These are phyloP conservation scores for Arctocebus calabarensis DNA, from an alignment of 2,797 vertebrate species.

Conservation along the genomic window DNA sequence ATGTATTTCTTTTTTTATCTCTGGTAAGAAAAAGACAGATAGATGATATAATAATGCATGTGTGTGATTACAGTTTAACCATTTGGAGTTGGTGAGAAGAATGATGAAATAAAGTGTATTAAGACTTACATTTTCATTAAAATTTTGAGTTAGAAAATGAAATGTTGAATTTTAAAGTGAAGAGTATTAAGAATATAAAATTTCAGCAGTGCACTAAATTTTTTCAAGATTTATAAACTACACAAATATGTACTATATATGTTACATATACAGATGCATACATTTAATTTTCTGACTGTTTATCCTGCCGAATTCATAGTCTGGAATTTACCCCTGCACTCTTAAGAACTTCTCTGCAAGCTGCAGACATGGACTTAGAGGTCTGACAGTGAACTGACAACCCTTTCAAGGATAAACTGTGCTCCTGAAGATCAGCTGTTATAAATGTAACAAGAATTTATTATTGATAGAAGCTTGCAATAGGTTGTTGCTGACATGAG, in stretches of 20 bases:
- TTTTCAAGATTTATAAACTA: slow-evolving; percentile 43
- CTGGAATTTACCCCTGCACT: not conserved
- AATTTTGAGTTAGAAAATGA: slow-evolving; percentile 31
- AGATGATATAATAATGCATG: not conserved
- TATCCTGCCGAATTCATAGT: slow-evolving; percentile 51
- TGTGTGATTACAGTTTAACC: not conserved
- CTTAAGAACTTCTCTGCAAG: not conserved
- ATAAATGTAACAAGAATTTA: slow-evolving; percentile 31
- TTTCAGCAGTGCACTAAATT: not conserved
- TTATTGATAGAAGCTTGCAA: slow-evolving; percentile 19
- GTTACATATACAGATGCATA: too few species aligned
- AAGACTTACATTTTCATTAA: not conserved
- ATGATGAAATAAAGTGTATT: not conserved
- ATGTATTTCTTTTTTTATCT: slow-evolving; percentile 4
- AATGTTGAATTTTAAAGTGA: not conserved
- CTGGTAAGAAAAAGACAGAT: slow-evolving; percentile 20
- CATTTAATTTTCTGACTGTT: slow-evolving; percentile 49
- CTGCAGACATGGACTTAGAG: slow-evolving; percentile 45
- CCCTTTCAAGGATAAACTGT: not conserved
- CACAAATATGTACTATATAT: not conserved
- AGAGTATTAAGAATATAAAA: not conserved
- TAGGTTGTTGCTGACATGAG: not conserved
- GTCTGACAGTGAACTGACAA: not conserved
- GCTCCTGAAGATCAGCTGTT: not conserved
- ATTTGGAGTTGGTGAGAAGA: not conserved